Percentiles rank a stretch among this genome's conserved stretches.
Evolutionary conservation across 2,797 vertebrate species (phyloP).

Genomic region (Melanotaenia pygmaea): DNA sequence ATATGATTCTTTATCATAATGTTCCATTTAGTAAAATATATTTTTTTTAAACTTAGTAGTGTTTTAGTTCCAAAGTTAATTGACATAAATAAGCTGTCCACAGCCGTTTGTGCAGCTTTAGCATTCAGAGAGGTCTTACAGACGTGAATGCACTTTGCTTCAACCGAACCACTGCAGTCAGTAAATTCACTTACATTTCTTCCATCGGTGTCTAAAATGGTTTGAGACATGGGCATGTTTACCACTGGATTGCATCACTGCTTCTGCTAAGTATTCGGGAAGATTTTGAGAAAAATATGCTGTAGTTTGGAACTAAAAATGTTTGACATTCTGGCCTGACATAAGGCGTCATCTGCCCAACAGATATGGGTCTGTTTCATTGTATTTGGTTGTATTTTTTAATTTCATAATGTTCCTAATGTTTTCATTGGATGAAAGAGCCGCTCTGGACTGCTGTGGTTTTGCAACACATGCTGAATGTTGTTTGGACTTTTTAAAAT

Average conservation of each 20-base stretch:
- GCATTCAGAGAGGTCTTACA: slow-evolving; percentile 2
- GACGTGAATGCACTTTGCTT: not conserved
- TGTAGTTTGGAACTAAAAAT: not conserved
- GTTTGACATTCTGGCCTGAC: not conserved
- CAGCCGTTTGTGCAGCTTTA: not conserved
- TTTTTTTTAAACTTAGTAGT: not conserved
- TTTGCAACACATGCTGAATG: not conserved
- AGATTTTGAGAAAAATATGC: not conserved
- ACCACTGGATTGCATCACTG: slow-evolving; percentile 9
- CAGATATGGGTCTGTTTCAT: not conserved
- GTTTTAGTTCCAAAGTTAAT: slow-evolving; percentile 7
- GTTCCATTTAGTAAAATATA: not conserved
- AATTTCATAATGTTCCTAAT: not conserved
- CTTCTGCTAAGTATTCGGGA: not conserved
- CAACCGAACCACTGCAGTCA: not conserved
- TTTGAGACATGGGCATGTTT: not conserved
- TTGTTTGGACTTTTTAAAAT: not conserved
- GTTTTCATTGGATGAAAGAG: not conserved
- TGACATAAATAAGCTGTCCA: not conserved
- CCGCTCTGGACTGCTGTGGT: not conserved
- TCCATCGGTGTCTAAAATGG: too few species aligned
- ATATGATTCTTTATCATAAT: slow-evolving; percentile 19
- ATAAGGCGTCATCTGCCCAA: slow-evolving; percentile 3
- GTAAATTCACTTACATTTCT: not conserved
- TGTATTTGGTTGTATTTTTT: slow-evolving; percentile 1